These are phyloP conservation scores for Alviniconcha marisindica DNA, from an alignment of 1,140 invertebrate genomes.

Conservation along the genomic window DNA sequence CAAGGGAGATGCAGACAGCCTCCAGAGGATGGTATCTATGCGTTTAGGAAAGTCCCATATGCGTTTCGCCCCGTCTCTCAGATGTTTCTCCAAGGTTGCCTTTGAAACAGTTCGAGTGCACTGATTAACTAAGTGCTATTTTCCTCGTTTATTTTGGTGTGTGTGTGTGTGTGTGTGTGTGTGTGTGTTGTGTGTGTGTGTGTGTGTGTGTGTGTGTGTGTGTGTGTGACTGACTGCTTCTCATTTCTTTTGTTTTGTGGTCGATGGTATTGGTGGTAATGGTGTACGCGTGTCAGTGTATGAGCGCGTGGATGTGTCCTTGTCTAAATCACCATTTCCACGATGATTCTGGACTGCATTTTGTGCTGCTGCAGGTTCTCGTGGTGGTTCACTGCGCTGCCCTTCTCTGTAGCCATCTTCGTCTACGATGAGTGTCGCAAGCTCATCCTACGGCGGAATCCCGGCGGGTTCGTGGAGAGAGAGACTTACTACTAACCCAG, in stretches of 20 bases:
- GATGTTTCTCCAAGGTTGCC: too few relatives aligned
- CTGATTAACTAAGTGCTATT: too few relatives aligned
- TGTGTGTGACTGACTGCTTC: background rate
- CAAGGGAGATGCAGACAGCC: too few relatives aligned
- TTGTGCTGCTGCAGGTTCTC: background rate
- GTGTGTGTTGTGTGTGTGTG: too few relatives aligned
- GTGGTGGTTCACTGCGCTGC: background rate
- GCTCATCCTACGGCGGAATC: slow-evolving; percentile 93
- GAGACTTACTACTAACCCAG: slow-evolving; percentile 99
- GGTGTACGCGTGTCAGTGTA: background rate
- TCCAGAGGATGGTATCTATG: too few relatives aligned
- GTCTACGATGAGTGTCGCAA: slow-evolving; percentile 82
- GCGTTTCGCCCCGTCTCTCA: too few relatives aligned
- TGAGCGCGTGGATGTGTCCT: background rate
- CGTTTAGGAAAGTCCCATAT: too few relatives aligned
- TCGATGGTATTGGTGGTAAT: background rate
- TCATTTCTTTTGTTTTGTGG: too few relatives aligned
- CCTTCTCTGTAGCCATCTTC: background rate
- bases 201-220: background rate
- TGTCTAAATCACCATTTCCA: too few relatives aligned
- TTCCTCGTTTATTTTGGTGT: background rate
- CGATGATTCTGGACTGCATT: background rate
- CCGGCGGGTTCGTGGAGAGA: slow-evolving; percentile 98
- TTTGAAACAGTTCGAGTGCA: too few relatives aligned
- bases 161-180: slow-evolving; percentile 1